Conservation (phyloP, 2,113 vertebrate genomes). For the Pluvianellus socialis region DNA sequence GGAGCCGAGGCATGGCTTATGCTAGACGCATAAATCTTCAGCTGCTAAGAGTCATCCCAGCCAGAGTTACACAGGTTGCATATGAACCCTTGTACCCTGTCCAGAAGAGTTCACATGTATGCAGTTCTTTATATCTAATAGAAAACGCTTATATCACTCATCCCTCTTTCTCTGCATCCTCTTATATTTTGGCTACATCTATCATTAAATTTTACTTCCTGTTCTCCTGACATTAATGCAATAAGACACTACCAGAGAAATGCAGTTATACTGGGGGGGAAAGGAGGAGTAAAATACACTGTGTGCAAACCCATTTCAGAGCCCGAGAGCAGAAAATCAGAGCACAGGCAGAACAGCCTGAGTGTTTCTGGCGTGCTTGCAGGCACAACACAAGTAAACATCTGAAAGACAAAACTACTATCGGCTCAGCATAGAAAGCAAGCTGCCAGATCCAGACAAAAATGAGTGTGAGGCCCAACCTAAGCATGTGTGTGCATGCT, state of each 20-base stretch:
- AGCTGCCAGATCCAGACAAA: constrained; percentile 50
- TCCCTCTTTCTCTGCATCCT: not conserved
- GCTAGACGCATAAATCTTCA: not conserved
- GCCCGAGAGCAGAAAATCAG: not conserved
- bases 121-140: not conserved
- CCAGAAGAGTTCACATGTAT: not conserved
- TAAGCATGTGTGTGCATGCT: constrained; percentile 21
- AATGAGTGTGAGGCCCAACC: constrained; percentile 26
- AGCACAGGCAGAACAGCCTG: not conserved
- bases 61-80: not conserved
- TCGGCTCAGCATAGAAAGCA: not conserved
- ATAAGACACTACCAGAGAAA: not conserved
- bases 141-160: not conserved
- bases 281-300: not conserved
- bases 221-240: not conserved
- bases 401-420: constrained; percentile 60
- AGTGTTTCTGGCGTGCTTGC: constrained; percentile 33
- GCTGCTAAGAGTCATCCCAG: not conserved
- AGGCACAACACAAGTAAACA: constrained; percentile 54
- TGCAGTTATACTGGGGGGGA: not conserved
- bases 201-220: not conserved
- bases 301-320: not conserved
- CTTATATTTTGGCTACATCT: not conserved
- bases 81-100: not conserved
- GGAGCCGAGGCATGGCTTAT: not conserved